phyloP scores from a whole-genome alignment of 2,113 vertebrate species.

The Bufo gargarizans region DNA sequence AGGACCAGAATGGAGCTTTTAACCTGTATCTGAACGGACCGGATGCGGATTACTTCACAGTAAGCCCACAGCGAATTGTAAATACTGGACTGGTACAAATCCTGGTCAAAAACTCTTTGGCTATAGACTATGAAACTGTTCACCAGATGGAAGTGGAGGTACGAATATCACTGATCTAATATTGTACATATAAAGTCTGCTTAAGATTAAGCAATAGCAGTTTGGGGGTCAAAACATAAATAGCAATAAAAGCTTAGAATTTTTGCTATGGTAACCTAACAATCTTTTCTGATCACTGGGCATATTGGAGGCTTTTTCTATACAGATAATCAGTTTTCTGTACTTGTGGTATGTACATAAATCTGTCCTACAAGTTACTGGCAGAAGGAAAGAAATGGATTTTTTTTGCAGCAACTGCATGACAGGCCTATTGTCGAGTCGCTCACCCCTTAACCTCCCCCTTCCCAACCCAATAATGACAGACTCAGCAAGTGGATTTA shows the following conservation, averaged over 20 bases:
- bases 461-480: too few relatives aligned
- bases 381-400: too few relatives aligned
- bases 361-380: too few relatives aligned
- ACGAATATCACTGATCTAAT: neutral
- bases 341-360: neutral
- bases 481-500: too few relatives aligned
- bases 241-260: neutral
- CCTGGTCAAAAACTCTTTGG: constrained; percentile 66
- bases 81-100: constrained; percentile 75
- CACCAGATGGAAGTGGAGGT: constrained; percentile 79
- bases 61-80: constrained; percentile 67
- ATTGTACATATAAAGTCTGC: neutral
- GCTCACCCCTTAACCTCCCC: too few relatives aligned
- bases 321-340: neutral
- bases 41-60: constrained; percentile 72
- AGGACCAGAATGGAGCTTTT: constrained; percentile 77
- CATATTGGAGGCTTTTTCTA: neutral
- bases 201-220: neutral
- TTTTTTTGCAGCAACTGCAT: too few relatives aligned
- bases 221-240: neutral
- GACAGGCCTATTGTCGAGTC: too few relatives aligned
- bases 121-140: constrained; percentile 83
- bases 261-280: neutral
- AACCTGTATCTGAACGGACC: constrained; percentile 72
- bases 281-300: neutral